Evolutionary conservation across 2,888 invertebrate species (phyloP).

Genomic region (Lasius fuliginosus): DNA sequence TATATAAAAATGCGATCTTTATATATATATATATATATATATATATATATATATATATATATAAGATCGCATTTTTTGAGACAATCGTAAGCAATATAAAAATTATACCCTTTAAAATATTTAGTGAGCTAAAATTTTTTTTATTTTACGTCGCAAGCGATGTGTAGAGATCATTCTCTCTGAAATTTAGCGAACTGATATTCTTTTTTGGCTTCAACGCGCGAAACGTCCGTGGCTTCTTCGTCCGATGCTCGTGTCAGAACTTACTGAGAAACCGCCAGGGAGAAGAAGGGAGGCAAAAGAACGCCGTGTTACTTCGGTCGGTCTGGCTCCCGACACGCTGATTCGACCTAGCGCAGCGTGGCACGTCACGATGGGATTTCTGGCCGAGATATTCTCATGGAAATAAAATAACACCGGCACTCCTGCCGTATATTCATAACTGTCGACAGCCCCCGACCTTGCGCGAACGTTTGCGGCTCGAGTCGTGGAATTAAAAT

Average conservation of each 20-base stretch:
- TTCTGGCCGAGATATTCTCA: constrained; percentile 56
- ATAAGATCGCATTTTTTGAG: neutral
- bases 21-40: neutral
- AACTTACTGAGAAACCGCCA: constrained; percentile 49
- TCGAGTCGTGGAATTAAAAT: constrained; percentile 46
- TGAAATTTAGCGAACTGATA: constrained; percentile 48
- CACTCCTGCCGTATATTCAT: constrained; percentile 53
- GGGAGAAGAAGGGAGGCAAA: constrained; percentile 27
- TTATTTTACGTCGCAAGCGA: neutral
- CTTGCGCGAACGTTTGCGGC: constrained; percentile 53
- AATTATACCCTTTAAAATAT: constrained; percentile 29
- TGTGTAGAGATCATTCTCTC: constrained; percentile 37
- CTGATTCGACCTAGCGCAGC: constrained; percentile 55
- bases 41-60: too few relatives aligned
- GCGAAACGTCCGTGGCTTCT: constrained; percentile 33
- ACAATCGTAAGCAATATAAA: constrained; percentile 12
- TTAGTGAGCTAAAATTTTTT: constrained; percentile 30
- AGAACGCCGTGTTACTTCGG: constrained; percentile 56
- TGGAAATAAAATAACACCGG: constrained; percentile 56
- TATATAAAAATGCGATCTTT: too few relatives aligned
- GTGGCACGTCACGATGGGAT: constrained; percentile 60
- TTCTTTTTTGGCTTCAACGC: constrained; percentile 37
- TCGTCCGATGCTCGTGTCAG: constrained; percentile 51
- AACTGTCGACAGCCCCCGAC: constrained; percentile 51
- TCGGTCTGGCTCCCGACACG: constrained; percentile 51